Conservation (phyloP, 2,888 invertebrate species). For the Cheilosia impressa region DNA sequence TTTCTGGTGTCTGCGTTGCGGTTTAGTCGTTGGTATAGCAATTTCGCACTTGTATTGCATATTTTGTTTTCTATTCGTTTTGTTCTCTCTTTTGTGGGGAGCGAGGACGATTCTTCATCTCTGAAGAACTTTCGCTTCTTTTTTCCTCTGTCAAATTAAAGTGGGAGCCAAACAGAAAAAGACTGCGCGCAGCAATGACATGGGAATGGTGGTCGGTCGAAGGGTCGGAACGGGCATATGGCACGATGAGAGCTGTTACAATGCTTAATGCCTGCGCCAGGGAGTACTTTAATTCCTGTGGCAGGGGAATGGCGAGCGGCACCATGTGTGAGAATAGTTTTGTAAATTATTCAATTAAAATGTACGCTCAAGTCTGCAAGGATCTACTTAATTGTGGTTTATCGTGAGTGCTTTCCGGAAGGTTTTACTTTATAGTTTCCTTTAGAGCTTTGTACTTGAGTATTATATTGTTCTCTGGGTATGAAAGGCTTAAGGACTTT, state of each 20-base stretch:
- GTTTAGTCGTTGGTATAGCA: constrained; percentile 55
- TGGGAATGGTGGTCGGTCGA: constrained; percentile 39
- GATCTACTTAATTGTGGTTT: constrained; percentile 59
- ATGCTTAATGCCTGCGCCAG: constrained; percentile 34
- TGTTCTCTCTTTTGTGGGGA: constrained; percentile 31
- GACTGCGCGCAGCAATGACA: background rate
- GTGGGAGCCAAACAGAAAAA: background rate
- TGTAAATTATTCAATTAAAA: constrained; percentile 71
- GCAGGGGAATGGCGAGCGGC: constrained; percentile 20
- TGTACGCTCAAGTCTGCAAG: constrained; percentile 47
- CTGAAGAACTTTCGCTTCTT: background rate
- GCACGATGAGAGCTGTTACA: constrained; percentile 40
- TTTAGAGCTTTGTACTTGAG: background rate
- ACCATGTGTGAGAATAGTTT: constrained; percentile 61
- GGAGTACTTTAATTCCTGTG: constrained; percentile 44
- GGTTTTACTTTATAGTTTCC: constrained; percentile 6
- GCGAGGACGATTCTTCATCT: constrained; percentile 49
- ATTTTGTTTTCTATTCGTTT: constrained; percentile 23
- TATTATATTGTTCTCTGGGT: background rate
- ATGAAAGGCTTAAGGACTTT: background rate
- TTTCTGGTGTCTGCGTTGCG: constrained; percentile 47
- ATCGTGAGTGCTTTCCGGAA: constrained; percentile 21
- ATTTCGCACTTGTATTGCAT: constrained; percentile 53
- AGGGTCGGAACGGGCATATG: constrained; percentile 25
- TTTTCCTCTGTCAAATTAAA: constrained; percentile 1